Evolutionary conservation across 2,113 vertebrate genomes (phyloP), one percentile per base, ranked within the genome.

Genomic region (Megalops atlanticus): DNA sequence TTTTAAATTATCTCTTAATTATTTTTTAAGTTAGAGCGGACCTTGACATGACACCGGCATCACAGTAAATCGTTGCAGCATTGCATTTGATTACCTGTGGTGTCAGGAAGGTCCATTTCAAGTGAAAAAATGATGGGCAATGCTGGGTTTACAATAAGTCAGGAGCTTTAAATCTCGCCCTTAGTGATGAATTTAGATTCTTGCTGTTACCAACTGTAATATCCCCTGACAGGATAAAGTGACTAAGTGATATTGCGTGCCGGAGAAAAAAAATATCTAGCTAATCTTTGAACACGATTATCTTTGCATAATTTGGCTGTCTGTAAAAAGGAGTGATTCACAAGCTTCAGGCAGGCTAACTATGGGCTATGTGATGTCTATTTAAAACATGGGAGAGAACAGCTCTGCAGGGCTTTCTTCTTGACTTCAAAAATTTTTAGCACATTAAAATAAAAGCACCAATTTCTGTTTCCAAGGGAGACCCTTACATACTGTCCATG

Each of bases 241-340:
- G 89, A 92, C 88, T 90, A 88, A 91, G 85, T 89, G 87, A 88
- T 83, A 90, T 91, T 85, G 85, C 54, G 39, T 88, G 84, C 82
- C 84, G 78, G 58, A 78, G 78, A 88, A 79, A 74, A 84, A 86
- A 85, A 86, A 88, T 86, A 91, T 82, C 88, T 86, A 85, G 87
- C 89, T 93, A 90, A 93, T 93, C 88, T 91, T 89, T 88, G 86
- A 92, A 92, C 82, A 74, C 86, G 90, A 89, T 92, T 91, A 92
- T 91, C 89, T 91, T 91, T 85, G 89, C 87, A 90, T 89, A 88
- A 90, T 92, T 91, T 92, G 91, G 80, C 88, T 91, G 89, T 86
- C 88, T 90, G 86, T 89, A 91, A 86, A 85, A 84, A 83, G 58
- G 83, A 80, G 76, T 91, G 91, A 93, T 90, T 93, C 91, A 93